Evolutionary conservation across 2,113 vertebrate species (phyloP), one percentile per base, ranked within the genome.

Genomic region (Scalopus aquaticus): DNA sequence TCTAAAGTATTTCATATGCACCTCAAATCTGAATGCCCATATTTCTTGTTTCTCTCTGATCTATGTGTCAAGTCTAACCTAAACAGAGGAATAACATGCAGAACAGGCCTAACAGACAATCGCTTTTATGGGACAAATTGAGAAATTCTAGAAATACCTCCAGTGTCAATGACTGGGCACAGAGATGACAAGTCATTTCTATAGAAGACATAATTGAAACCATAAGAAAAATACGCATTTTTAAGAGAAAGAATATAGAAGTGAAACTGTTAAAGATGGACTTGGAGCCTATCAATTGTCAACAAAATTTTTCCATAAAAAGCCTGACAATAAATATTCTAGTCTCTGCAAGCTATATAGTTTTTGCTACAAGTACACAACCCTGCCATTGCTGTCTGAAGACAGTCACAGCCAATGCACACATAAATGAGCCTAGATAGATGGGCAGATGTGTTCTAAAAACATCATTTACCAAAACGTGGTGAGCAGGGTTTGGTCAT

Each of bases 41-140:
- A 65, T 88, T 95, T 92, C 11, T 44, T 49, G 17, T 92, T 90
- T 46, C 6, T 69, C 15, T 83, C 16, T 67, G 64, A 94, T 79
- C 62, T 83, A 3, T 26, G 17, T 39, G 62, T 86, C 54, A 73
- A 5, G 28, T 76, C 17, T 82, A 54, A 93, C 44, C 83, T 39
- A 70, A 51, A 76, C 13, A 67, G 46, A 95, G 51, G 54, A 74
- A 22, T 67, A 42, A 30, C 16, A 3, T 69, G 10, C 62, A 73
- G 51, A 93, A 10, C 44, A 62, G 64, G 30, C 26, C 58, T 19
- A 81, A 28, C 37, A 39, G 46, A 37, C 39, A 44, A 88, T 82
- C 90, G 16, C 24, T 88, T 85, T 85, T 46, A 74, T 39, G 49
- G 39, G 17, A 56, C 1, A 0, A 72, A 32, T 0, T 46, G 37